phyloP scores from a whole-genome alignment of 2,797 vertebrate species.

The Ambastaia sidthimunki region DNA sequence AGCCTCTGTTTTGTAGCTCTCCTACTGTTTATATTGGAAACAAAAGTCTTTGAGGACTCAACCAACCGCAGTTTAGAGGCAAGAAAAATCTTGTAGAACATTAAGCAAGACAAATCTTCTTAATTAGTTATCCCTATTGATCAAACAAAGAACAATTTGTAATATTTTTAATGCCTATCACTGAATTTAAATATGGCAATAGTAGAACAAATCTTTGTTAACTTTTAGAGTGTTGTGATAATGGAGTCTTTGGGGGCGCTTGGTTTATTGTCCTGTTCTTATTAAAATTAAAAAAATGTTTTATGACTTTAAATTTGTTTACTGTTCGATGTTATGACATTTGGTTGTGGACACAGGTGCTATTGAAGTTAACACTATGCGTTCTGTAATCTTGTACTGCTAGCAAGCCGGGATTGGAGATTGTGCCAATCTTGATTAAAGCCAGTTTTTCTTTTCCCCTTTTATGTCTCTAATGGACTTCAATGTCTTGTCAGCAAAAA shows the following conservation, averaged over 20 bases:
- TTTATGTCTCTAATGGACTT: neutral
- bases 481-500: too few species aligned
- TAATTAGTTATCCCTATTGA: slow-evolving; percentile 7
- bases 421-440: neutral
- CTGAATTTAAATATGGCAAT: neutral
- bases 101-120: slow-evolving; percentile 1
- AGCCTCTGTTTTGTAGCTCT: neutral
- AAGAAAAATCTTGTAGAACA: neutral
- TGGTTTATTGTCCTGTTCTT: neutral
- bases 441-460: neutral
- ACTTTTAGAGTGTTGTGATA: neutral
- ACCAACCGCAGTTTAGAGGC: neutral
- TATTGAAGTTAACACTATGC: neutral
- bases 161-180: slow-evolving; percentile 29
- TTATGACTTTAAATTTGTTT: neutral
- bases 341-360: neutral
- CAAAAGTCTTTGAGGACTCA: neutral
- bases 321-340: neutral
- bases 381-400: slow-evolving; percentile 1
- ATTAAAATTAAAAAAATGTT: neutral
- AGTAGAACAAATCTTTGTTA: neutral
- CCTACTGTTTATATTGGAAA: neutral
- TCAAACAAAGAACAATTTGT: slow-evolving; percentile 8
- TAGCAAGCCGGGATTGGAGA: neutral
- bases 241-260: neutral